Evolutionary conservation across 2,888 invertebrate genomes (phyloP), one percentile per base, ranked within the genome.

Genomic region (Luperina testacea): DNA sequence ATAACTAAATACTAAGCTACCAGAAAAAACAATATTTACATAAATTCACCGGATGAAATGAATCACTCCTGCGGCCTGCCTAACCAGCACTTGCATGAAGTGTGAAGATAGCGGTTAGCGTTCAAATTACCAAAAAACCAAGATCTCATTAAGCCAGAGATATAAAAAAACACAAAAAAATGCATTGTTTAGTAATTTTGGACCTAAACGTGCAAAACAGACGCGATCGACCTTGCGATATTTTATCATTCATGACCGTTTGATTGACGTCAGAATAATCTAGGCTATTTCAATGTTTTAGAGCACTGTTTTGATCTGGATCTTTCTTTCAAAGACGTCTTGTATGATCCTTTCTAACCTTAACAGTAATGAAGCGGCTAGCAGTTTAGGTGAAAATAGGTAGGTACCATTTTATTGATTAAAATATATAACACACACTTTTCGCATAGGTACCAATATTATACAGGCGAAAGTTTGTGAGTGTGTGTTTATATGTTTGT

Each of bases 211-310:
- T 64, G 59, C 42, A 51, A 77, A 76, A 79, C 74, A 72, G 65
- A 67, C 59, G 67, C 72, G 53, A 75, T 73, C 78, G 85, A 88
- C 88, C 90, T 90, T 90, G 90, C 74, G 2, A 61, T 77, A 80
- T 82, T 86, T 84, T 88, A 89, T 90, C 86, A 89, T 77, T 83
- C 82, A 75, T 82, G 82, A 78, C 45, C 70, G 71, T 73, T 57
- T 71, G 74, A 80, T 77, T 83, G 82, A 82, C 79, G 84, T 86
- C 77, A 83, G 48, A 73, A 69, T 72, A 72, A 80, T 77, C 75
- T 15, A 63, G 27, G 13, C n/a, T 69, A 63, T 69, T 72, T 63
- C 2, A 24, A 51, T 68, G 48, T 71, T 80, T 67, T 69, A n/a
- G 61, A 73, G 53, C 7, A 32, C n/a, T 24, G 8, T 27, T 57